phyloP scores from a whole-genome alignment of 2,888 invertebrate species.

The Elmis aenea region DNA sequence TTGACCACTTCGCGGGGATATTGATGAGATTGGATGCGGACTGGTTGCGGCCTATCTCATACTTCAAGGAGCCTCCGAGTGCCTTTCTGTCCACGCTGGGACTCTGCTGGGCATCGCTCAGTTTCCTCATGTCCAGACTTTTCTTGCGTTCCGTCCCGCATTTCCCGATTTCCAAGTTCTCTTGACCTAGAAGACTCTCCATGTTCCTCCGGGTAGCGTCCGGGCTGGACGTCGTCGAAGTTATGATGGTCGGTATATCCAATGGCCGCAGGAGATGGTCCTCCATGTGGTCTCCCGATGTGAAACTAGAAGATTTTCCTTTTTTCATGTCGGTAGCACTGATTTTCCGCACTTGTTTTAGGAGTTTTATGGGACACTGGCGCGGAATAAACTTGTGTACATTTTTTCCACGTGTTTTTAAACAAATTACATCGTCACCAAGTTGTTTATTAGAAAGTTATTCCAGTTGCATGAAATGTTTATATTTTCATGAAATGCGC shows the following conservation, averaged over 20 bases:
- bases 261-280: slow-evolving; percentile 31
- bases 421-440: too few species aligned
- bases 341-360: too few species aligned
- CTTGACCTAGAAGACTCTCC: slow-evolving; percentile 13
- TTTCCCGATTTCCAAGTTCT: slow-evolving; percentile 10
- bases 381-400: too few species aligned
- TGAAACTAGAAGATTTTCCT: too few species aligned
- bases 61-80: slow-evolving; percentile 42
- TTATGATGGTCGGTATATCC: slow-evolving; percentile 41
- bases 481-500: too few species aligned
- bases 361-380: too few species aligned
- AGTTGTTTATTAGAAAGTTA: too few species aligned
- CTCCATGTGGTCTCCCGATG: too few species aligned
- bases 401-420: too few species aligned
- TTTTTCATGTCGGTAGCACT: too few species aligned
- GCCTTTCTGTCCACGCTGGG: slow-evolving; percentile 18
- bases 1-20: slow-evolving; percentile 57
- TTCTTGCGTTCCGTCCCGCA: slow-evolving; percentile 14
- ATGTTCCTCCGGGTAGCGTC: slow-evolving; percentile 25
- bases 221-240: slow-evolving; percentile 34
- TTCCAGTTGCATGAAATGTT: too few species aligned
- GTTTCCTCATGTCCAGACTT: slow-evolving; percentile 24
- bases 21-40: slow-evolving; percentile 38
- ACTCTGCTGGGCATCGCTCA: slow-evolving; percentile 17
- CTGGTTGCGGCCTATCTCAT: slow-evolving; percentile 40